Percentiles rank a stretch among this genome's conserved stretches.
Evolutionary conservation across 2,113 vertebrate species (phyloP).

Genomic region (Limnothrissa miodon): DNA sequence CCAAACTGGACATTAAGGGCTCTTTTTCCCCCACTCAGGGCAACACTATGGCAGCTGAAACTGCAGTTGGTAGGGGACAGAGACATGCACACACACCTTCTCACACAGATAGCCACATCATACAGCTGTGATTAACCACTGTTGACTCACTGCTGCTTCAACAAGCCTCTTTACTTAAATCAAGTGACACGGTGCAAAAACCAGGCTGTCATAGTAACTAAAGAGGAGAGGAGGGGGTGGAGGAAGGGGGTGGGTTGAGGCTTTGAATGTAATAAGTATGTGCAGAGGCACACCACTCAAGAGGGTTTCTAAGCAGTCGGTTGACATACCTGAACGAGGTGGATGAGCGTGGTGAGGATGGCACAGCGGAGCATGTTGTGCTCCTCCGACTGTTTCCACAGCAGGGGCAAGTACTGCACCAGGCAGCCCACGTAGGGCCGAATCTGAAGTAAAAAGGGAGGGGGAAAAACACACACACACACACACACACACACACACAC

Average conservation of each 20-base stretch:
- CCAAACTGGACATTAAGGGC: background rate
- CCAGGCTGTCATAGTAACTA: background rate
- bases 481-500: too few relatives aligned
- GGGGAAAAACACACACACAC: too few relatives aligned
- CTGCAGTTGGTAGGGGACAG: background rate
- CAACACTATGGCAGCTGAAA: background rate
- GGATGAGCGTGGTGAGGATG: slow-evolving; percentile 91
- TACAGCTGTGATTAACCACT: background rate
- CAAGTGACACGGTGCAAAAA: background rate
- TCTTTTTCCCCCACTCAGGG: background rate
- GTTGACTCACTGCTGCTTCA: background rate
- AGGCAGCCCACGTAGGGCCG: slow-evolving; percentile 88
- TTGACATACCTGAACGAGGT: slow-evolving; percentile 85
- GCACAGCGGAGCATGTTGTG: slow-evolving; percentile 98
- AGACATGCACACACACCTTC: too few relatives aligned
- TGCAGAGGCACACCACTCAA: background rate
- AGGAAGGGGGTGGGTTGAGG: too few relatives aligned
- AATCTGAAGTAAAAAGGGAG: too few relatives aligned
- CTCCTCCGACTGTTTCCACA: slow-evolving; percentile 98
- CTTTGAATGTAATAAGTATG: background rate
- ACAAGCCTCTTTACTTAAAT: background rate
- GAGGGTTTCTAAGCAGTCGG: background rate
- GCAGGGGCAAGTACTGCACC: slow-evolving; percentile 93
- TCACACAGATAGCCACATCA: background rate
- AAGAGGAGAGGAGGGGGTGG: background rate